phyloP scores from a whole-genome alignment of 2,113 vertebrate genomes.

The Halichoerus grypus region DNA sequence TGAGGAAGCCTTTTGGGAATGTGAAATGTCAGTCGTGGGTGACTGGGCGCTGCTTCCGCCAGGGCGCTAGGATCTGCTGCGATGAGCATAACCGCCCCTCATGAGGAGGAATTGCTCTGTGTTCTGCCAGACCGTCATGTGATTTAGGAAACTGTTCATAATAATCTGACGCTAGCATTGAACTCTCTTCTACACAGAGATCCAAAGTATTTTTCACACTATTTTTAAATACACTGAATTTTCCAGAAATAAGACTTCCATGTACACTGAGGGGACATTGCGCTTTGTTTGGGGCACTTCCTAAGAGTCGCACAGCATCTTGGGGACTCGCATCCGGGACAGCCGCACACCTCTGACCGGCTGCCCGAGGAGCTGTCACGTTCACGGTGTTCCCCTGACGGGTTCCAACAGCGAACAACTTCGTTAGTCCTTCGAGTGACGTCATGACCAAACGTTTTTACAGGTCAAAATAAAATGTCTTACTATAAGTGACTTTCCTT shows the following conservation, averaged over 20 bases:
- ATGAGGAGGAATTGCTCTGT: neutral
- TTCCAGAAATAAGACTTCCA: neutral
- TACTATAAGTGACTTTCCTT: neutral
- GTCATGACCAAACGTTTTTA: neutral
- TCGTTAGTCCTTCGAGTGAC: neutral
- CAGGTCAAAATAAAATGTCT: slow-evolving; percentile 4
- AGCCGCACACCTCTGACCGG: neutral
- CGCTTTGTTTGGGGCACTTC: neutral
- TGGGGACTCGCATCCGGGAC: neutral
- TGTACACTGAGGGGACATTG: neutral
- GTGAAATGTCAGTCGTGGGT: neutral
- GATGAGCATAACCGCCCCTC: neutral
- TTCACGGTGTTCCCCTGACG: no score
- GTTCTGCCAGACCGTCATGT: neutral
- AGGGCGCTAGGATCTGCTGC: neutral
- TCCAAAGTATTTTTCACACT: neutral
- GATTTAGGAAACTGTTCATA: neutral
- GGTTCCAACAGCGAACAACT: neutral
- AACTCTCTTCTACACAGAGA: neutral
- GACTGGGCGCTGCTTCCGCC: neutral
- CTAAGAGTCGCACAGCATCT: neutral
- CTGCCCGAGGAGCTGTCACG: accelerated
- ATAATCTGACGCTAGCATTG: neutral
- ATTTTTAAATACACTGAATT: slow-evolving; percentile 42
- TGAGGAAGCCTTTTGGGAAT: neutral